phyloP scores from a whole-genome alignment of 2,797 vertebrate genomes.

The Morus bassanus region DNA sequence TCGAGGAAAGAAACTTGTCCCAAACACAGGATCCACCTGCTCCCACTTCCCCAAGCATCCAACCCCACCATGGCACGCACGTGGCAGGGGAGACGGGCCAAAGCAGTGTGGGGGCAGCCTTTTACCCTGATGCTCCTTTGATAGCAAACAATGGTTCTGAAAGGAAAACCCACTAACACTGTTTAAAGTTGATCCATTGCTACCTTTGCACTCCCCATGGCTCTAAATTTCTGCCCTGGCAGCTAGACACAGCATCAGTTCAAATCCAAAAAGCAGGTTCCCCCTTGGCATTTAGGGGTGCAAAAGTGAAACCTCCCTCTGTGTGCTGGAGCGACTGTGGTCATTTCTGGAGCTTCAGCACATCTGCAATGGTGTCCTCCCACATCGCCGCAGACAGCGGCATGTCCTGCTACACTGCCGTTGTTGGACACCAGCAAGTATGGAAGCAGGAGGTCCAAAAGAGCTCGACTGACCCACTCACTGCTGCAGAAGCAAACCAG shows the following conservation, averaged over 20 bases:
- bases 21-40: not conserved
- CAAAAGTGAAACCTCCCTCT: not conserved
- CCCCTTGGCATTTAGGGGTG: not conserved
- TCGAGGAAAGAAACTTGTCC: not conserved
- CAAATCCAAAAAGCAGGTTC: not conserved
- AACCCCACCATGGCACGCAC: not conserved
- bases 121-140: not conserved
- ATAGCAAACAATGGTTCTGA: not conserved
- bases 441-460: not conserved
- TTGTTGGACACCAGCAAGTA: rapidly evolving
- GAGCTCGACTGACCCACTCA: not conserved
- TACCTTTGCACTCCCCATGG: not conserved
- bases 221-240: not conserved
- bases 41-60: not conserved
- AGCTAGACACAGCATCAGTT: not conserved
- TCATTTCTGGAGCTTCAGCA: not conserved
- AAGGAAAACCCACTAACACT: not conserved
- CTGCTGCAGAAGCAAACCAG: not conserved
- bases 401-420: not conserved
- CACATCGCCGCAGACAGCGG: rapidly evolving
- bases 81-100: not conserved
- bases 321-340: not conserved
- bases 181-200: not conserved
- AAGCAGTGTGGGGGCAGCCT: not conserved
- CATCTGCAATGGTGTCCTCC: not conserved